Percentiles rank a stretch among this genome's conserved stretches.
Evolutionary conservation across 2,113 vertebrate species (phyloP).

Genomic region (Marmota monax): DNA sequence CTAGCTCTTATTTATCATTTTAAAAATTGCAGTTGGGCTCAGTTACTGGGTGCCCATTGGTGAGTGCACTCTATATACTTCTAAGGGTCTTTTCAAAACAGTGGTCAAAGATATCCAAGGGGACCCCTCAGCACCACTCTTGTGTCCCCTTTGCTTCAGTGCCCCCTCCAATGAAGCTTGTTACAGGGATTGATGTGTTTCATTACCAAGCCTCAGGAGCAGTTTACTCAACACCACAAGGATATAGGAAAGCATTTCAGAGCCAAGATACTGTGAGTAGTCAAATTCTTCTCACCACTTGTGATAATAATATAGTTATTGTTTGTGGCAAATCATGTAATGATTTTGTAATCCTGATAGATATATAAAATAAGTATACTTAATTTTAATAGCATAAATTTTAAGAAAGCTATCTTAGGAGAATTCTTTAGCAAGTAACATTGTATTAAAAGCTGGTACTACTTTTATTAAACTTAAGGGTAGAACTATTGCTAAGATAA

Average conservation of each 20-base stretch:
- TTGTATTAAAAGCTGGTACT: not conserved
- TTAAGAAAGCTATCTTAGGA: slow-evolving; percentile 29
- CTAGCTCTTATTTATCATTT: not conserved
- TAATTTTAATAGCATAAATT: slow-evolving; percentile 20
- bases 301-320: not conserved
- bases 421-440: not conserved
- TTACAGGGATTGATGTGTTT: not conserved
- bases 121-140: accelerated
- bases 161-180: not conserved
- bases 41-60: not conserved
- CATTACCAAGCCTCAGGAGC: not conserved
- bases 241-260: not conserved
- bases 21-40: not conserved
- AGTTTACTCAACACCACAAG: not conserved
- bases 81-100: not conserved
- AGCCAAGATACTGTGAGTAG: not conserved
- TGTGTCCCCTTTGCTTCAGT: accelerated
- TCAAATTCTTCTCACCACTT: not conserved
- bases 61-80: not conserved
- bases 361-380: not conserved
- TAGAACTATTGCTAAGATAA: not conserved
- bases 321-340: not conserved
- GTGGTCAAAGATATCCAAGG: not conserved
- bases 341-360: not conserved
- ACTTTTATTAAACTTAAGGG: not conserved